Percentiles rank a stretch among this genome's conserved stretches.
Evolutionary conservation across 2,797 vertebrate species (phyloP).

Genomic region (Neosilurus hyrtlii): DNA sequence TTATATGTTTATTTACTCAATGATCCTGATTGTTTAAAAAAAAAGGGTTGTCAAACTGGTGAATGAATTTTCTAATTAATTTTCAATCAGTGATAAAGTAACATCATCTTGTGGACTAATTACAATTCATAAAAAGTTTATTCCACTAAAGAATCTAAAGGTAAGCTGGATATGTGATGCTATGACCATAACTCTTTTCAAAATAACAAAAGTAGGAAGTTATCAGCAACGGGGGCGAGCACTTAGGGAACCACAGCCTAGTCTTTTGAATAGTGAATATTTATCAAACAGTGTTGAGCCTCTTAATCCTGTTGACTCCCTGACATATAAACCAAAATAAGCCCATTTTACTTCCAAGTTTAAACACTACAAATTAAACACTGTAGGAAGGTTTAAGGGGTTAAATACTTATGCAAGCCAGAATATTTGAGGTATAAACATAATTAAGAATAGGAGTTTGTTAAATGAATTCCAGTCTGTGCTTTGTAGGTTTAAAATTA

Average conservation of each 20-base stretch:
- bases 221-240: not conserved
- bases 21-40: not conserved
- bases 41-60: not conserved
- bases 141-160: not conserved
- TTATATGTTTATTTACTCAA: not conserved
- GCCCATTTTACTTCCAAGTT: no score
- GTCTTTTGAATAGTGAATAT: not conserved
- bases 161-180: not conserved
- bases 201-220: not conserved
- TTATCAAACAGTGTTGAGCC: not conserved
- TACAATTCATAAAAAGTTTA: not conserved
- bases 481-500: not conserved
- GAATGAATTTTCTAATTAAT: not conserved
- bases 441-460: not conserved
- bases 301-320: no score
- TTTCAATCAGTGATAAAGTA: not conserved
- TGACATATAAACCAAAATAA: not conserved
- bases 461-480: not conserved
- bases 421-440: not conserved
- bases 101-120: not conserved
- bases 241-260: not conserved
- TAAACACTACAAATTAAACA: no score
- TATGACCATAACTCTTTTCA: not conserved
- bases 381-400: no score
- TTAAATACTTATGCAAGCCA: no score